A percentile compares a stretch with the other conserved stretches of the same genome.
phyloP scores from a whole-genome alignment of 37 sponge, comb jelly and placozoan genomes.

The Geodia barretti region DNA sequence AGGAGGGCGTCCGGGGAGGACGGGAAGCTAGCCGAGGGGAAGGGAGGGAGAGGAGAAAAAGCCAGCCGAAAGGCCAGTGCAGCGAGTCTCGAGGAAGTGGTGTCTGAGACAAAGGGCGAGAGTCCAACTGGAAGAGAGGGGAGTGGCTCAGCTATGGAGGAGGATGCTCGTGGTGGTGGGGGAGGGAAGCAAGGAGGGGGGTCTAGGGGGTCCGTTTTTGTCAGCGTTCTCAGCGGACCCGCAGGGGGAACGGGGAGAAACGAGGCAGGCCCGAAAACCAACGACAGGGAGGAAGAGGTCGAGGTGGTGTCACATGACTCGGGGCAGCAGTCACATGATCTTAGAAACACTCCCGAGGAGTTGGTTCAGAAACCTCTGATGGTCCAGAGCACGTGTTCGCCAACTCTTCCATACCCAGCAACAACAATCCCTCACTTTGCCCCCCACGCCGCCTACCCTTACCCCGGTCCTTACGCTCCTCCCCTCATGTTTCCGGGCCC shows the following conservation, averaged over 20 bases:
- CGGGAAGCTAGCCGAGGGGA: neutral
- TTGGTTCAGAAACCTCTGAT: neutral
- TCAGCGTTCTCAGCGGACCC: constrained; percentile 35
- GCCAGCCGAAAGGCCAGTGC: neutral
- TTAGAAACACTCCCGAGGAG: neutral
- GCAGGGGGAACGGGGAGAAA: constrained; percentile 1
- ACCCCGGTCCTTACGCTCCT: constrained; percentile 2
- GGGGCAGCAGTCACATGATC: neutral
- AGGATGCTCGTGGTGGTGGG: neutral
- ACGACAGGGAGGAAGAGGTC: constrained; percentile 8
- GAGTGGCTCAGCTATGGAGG: neutral
- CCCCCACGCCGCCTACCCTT: constrained; percentile 5
- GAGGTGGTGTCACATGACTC: neutral
- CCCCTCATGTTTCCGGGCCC: constrained; percentile 21
- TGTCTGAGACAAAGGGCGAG: neutral
- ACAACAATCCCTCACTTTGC: neutral
- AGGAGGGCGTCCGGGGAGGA: neutral
- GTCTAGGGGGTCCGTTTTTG: constrained; percentile 25
- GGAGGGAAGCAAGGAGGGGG: neutral
- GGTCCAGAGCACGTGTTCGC: neutral
- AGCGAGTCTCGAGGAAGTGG: neutral
- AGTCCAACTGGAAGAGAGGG: neutral
- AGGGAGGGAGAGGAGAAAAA: neutral
- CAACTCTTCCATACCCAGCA: too few relatives aligned
- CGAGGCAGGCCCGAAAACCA: neutral